Conservation (phyloP, 1,140 invertebrate species). For the Mya arenaria region DNA sequence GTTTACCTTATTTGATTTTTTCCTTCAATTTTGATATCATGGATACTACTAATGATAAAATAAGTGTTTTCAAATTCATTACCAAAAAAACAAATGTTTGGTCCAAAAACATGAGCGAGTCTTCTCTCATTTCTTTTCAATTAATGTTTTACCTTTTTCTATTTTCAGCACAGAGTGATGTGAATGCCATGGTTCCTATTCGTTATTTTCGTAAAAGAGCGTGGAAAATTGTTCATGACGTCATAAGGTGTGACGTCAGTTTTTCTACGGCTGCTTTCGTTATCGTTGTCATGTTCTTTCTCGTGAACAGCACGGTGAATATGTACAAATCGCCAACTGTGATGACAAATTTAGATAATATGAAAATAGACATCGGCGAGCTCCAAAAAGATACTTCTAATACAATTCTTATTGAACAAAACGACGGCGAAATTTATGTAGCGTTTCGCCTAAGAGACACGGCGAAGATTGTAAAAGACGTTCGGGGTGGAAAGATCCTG, state of each 20-base stretch:
- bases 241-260: constrained; percentile 9
- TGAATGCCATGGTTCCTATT: no score
- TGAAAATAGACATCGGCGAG: background rate
- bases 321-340: constrained; percentile 22
- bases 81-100: no score
- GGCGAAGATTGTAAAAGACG: constrained; percentile 12
- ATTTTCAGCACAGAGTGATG: no score
- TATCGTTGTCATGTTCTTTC: background rate
- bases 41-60: no score
- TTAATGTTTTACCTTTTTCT: no score
- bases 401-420: constrained; percentile 29
- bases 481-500: background rate
- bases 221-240: no score
- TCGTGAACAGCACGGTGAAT: background rate
- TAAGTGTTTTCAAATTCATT: no score
- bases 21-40: no score
- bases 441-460: constrained; percentile 16
- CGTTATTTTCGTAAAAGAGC: no score
- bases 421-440: constrained; percentile 31
- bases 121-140: no score
- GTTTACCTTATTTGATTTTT: no score
- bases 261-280: constrained; percentile 6
- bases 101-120: no score
- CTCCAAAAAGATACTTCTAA: constrained; percentile 19
- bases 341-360: constrained; percentile 10